Evolutionary conservation across 2,113 vertebrate genomes (phyloP).

Genomic region (Pelvicachromis taeniatus): DNA sequence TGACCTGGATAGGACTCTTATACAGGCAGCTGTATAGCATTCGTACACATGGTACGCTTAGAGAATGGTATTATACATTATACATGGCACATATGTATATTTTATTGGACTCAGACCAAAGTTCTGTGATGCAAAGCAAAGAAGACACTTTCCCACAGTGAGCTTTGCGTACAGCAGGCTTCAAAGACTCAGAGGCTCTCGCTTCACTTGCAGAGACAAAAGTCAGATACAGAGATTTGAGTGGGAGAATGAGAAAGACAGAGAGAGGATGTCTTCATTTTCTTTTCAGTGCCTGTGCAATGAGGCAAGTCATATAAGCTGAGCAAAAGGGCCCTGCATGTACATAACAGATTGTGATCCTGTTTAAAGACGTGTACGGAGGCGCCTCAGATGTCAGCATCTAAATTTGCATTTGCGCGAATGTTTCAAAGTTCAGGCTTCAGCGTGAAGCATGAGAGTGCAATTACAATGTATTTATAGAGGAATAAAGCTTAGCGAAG

Average conservation of each 20-base stretch:
- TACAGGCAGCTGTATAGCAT: neutral
- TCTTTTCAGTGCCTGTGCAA: neutral
- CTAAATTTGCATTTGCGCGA: neutral
- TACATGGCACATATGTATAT: conserved; percentile 13
- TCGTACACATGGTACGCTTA: neutral
- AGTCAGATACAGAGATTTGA: conserved; percentile 2
- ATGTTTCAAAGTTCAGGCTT: neutral
- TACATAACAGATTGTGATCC: neutral
- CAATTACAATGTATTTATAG: rapidly evolving
- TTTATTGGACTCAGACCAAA: conserved; percentile 14
- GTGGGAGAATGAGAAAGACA: conserved; percentile 24
- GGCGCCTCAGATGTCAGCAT: neutral
- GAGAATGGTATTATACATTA: neutral
- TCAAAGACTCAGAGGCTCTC: conserved; percentile 29
- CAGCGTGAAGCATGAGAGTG: neutral
- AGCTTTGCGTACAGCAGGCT: neutral
- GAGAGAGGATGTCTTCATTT: neutral
- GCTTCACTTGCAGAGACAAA: conserved; percentile 10
- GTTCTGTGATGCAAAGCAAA: conserved; percentile 21
- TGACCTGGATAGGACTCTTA: neutral
- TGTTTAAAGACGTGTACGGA: neutral
- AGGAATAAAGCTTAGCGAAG: neutral
- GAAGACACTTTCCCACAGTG: neutral
- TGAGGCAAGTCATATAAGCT: neutral
- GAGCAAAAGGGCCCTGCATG: neutral